Evolutionary conservation across 2,113 vertebrate species (phyloP), one percentile per base, ranked within the genome.

Genomic region (Rhea americana): DNA sequence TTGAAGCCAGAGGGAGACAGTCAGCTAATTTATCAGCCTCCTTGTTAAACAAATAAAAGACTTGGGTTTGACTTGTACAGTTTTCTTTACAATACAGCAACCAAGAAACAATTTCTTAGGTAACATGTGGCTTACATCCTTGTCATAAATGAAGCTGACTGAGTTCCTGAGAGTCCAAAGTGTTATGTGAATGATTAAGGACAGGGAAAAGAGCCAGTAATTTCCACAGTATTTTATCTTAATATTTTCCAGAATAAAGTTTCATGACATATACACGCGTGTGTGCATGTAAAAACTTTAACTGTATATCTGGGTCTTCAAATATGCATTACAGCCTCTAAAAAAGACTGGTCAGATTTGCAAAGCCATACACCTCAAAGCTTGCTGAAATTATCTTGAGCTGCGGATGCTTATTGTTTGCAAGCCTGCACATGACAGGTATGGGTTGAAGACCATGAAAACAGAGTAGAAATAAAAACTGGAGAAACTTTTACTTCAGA

Each of bases 351-450:
- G 45, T 35, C 73, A 93, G 39, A 84, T 71, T 53, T 90, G 37
- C 63, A 92, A 68, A 94, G 45, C 41, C 37, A 55, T 26, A 41
- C 3, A 77, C 37, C 75, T 92, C 47, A 79, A 76, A 94, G 74
- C 41, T 56, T 82, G 32, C 22, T 80, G 37, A 77, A 93, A 62
- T 39, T 62, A 73, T 28, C 37, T 61, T 47, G 45, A 87, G n/a
- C 26, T 87, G 41, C 74, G 91, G 32, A 78, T 79, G 66, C 48
- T 86, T 90, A 58, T 2, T 83, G 73, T 35, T 75, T 65, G 47
- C 89, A 53, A 79, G 92, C 30, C 91, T 51, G n/a, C 62, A 92
- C 81, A 41, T 30, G 78, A 91, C 45, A 89, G 70, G 51, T 28
- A 80, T 51, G 20, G 76, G 37, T 61, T 22, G 71, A 81, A 79